These are phyloP conservation scores for Eira barbara DNA, from an alignment of 2,113 vertebrate genomes.

Conservation along the genomic window DNA sequence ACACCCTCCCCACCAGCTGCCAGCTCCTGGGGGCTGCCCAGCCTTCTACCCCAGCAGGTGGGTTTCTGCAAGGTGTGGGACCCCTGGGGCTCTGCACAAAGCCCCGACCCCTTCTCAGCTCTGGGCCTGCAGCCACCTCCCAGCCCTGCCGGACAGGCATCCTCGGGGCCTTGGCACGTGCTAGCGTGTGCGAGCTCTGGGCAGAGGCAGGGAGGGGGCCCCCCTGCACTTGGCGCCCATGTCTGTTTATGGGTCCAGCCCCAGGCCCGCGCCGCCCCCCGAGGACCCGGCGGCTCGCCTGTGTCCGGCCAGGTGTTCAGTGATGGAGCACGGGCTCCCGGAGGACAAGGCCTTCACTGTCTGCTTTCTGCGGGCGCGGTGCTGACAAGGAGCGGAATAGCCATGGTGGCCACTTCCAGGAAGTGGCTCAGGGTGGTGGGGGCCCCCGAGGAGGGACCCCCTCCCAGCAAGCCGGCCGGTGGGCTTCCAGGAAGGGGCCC, in stretches of 20 bases:
- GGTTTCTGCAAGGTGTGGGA: not conserved
- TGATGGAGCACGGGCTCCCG: not conserved
- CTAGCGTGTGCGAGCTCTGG: accelerated
- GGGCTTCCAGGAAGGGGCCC: conserved; percentile 70
- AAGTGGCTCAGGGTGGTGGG: conserved; percentile 25
- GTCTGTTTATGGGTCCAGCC: not conserved
- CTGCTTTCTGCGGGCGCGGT: not conserved
- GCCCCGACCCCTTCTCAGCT: not conserved
- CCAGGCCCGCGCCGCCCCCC: not conserved
- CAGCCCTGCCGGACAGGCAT: accelerated
- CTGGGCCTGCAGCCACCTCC: not conserved
- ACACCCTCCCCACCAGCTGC: not conserved
- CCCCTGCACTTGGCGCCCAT: not conserved
- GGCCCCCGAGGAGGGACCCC: conserved; percentile 6
- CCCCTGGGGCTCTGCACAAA: not conserved
- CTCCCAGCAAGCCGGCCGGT: conserved; percentile 68
- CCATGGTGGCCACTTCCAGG: conserved; percentile 57
- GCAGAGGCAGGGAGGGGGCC: not conserved
- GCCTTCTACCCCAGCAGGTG: not conserved
- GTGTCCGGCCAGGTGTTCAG: conserved; percentile 53
- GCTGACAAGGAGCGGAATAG: conserved; percentile 54
- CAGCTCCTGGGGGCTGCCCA: not conserved
- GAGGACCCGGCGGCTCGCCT: not conserved
- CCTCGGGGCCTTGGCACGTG: not conserved
- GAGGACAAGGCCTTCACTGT: conserved; percentile 42